These are phyloP conservation scores for Drosophila histrio DNA, from an alignment of 2,888 invertebrate genomes.

Conservation along the genomic window DNA sequence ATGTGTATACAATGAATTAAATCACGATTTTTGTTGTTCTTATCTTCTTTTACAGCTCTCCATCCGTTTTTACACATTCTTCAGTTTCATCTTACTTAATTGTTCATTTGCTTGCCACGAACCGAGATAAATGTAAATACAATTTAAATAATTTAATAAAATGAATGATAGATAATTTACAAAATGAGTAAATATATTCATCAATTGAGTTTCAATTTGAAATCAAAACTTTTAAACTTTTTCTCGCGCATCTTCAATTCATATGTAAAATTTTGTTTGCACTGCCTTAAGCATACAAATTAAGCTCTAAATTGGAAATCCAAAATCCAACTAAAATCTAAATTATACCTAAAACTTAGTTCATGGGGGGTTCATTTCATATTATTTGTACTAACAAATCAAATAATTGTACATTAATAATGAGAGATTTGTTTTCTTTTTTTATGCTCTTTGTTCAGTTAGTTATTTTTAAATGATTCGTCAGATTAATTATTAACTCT, in stretches of 20 bases:
- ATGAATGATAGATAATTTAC: conserved; percentile 62
- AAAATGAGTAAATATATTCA: conserved; percentile 50
- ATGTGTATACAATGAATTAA: conserved; percentile 71
- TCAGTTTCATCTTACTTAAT: conserved; percentile 38
- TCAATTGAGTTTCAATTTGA: conserved; percentile 33
- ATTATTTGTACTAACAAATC: conserved; percentile 34
- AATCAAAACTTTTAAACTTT: conserved; percentile 47
- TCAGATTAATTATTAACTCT: background rate
- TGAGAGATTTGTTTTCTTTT: conserved; percentile 40
- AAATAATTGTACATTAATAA: conserved; percentile 45
- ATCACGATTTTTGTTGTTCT: conserved; percentile 69
- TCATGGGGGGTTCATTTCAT: conserved; percentile 26
- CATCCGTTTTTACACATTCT: conserved; percentile 53
- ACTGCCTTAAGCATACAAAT: conserved; percentile 10
- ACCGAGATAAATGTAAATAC: conserved; percentile 39
- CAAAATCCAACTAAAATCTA: conserved; percentile 25
- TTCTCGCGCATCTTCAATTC: conserved; percentile 1
- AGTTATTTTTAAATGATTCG: conserved; percentile 31
- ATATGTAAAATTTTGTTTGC: conserved; percentile 21
- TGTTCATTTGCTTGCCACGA: conserved; percentile 50
- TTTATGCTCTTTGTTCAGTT: conserved; percentile 9
- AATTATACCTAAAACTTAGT: conserved; percentile 28
- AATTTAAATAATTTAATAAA: conserved; percentile 49
- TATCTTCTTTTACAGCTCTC: conserved; percentile 45
- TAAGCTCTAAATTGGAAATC: conserved; percentile 23